Percentiles rank a stretch among this genome's conserved stretches.
These are phyloP conservation scores for Erebia aethiops DNA, from an alignment of 2,888 invertebrate genomes.

Conservation along the genomic window DNA sequence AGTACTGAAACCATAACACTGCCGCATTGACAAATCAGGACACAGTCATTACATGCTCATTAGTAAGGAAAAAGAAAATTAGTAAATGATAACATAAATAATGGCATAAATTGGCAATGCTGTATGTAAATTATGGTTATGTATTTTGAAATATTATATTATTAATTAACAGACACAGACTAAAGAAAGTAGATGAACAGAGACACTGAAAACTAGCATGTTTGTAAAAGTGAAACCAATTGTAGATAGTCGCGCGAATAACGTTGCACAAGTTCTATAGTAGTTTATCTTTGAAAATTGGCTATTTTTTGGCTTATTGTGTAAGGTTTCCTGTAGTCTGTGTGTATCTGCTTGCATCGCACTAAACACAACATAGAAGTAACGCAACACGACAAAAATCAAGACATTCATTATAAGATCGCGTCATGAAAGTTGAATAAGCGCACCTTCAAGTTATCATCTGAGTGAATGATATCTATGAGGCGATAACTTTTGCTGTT, in stretches of 20 bases:
- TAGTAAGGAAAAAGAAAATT: conserved; percentile 18
- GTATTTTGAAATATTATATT: background rate
- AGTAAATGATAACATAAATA: background rate
- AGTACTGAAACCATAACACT: background rate
- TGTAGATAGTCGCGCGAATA: background rate
- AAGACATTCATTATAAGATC: background rate
- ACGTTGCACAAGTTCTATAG: no score
- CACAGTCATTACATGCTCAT: background rate
- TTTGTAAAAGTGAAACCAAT: background rate
- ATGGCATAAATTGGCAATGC: background rate
- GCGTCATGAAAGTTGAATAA: conserved; percentile 13
- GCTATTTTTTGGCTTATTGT: background rate
- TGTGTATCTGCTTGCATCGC: background rate
- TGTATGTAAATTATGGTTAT: background rate
- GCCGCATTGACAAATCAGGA: background rate
- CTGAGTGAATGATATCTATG: background rate
- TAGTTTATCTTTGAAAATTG: background rate
- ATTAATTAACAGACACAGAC: background rate
- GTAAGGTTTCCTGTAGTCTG: background rate
- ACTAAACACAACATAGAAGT: conserved; percentile 4
- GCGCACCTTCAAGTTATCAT: background rate
- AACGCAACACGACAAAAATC: background rate
- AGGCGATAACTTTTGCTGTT: no score
- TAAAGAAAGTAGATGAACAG: background rate
- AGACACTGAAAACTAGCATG: background rate